Base-by-base conservation (phyloP, 2,888 invertebrate species). In the Metopia argyrocephala region DNA sequence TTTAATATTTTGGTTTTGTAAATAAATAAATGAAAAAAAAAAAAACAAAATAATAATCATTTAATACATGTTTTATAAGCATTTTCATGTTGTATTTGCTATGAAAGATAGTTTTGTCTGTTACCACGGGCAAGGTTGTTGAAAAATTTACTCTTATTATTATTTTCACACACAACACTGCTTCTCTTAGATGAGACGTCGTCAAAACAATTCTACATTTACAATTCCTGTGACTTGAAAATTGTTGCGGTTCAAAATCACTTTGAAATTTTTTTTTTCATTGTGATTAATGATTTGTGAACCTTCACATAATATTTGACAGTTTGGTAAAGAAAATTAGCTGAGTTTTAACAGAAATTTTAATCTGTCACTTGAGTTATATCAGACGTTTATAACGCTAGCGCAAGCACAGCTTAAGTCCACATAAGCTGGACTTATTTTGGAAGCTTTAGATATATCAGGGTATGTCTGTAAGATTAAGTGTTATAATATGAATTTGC, bases 91-190 rank as follows among this genome's bases (percentile, higher is more conserved):
- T 50, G 12, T 20, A 52, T n/a, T 65, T 64, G 50, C 25, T 68
- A 45, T 25, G 64, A 38, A 48, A 50, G 50, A 38, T 52, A 6
- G 31, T 68, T 45, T 56, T 69, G 76, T 76, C 69, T 76, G 70
- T 62, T 56, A 71, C 76, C 79, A 66, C 54, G 48, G 76, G 79
- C 75, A 79, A 71, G 75, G 79, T 62, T 79, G 59, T 5, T 38
- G 65, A n/a, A n/a, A n/a, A n/a, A n/a, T 15, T 38, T 38, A 15
- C 38, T 38, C 4, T 38, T 38, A 15, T 38, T 38, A 15, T 38
- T 38, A 38, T 38, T 38, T 38, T 38, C 38, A 38, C 38, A 38
- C 15, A 38, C 38, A 38, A 38, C 38, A 15, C 12, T 31, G 28
- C 38, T 38, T 15, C 15, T 38, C 38, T 38, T 2, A 38, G 38